These are phyloP conservation scores for Nibea albiflora DNA, from an alignment of 2,113 vertebrate species.

Conservation along the genomic window DNA sequence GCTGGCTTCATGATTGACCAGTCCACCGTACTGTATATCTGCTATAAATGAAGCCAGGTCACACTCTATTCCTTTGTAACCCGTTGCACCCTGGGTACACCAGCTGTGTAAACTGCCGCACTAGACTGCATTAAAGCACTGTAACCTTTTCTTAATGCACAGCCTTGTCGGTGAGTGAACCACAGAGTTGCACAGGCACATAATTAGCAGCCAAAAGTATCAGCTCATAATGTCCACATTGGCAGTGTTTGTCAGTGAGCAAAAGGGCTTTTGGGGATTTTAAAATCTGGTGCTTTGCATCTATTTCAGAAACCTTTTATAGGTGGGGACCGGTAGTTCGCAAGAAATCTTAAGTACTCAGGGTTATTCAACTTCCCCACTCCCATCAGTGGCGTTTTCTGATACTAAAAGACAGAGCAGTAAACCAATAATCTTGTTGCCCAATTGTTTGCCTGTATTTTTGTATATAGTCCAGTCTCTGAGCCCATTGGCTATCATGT, in stretches of 20 bases:
- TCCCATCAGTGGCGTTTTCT: not conserved
- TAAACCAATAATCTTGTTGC: too few species aligned
- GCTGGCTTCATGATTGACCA: too few species aligned
- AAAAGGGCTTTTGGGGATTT: not conserved
- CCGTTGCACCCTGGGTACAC: slow-evolving; percentile 1
- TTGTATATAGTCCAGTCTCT: not conserved
- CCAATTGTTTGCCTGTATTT: not conserved
- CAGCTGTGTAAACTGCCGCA: slow-evolving; percentile 7
- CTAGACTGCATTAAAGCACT: slow-evolving; percentile 20
- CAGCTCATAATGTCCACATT: slow-evolving; percentile 28
- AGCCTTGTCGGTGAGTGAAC: slow-evolving; percentile 21
- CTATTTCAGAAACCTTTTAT: slow-evolving; percentile 1
- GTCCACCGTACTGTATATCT: not conserved
- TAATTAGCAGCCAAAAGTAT: slow-evolving; percentile 24
- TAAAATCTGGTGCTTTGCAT: not conserved
- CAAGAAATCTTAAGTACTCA: not conserved
- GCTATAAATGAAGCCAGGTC: not conserved
- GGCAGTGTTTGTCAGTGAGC: not conserved
- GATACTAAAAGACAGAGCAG: not conserved
- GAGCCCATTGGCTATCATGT: too few species aligned
- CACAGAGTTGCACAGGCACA: slow-evolving; percentile 27
- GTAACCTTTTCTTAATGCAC: slow-evolving; percentile 19
- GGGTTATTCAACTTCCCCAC: not conserved
- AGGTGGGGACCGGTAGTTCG: not conserved
- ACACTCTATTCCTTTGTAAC: not conserved